Percentiles rank a stretch among this genome's conserved stretches.
Evolutionary conservation across 1,140 invertebrate species (phyloP).

Genomic region (Ruditapes philippinarum): DNA sequence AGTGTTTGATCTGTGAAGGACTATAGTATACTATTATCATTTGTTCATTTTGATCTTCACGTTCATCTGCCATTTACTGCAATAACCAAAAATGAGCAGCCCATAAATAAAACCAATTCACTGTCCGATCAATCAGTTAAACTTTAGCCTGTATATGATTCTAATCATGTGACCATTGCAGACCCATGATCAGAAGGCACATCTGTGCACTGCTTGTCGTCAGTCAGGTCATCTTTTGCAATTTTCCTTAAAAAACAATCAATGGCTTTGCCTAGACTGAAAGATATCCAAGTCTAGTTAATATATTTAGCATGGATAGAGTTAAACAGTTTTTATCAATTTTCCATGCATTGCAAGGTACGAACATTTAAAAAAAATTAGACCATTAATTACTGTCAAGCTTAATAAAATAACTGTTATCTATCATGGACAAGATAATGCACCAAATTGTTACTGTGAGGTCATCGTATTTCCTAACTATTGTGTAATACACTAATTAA

Average conservation of each 20-base stretch:
- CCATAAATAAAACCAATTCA: background rate
- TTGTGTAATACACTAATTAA: slow-evolving; percentile 25
- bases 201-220: too few relatives aligned
- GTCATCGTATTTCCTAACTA: background rate
- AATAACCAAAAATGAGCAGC: slow-evolving; percentile 5
- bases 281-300: too few relatives aligned
- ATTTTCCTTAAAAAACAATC: too few relatives aligned
- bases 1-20: background rate
- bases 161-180: too few relatives aligned
- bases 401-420: background rate
- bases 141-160: too few relatives aligned
- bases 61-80: background rate
- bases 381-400: slow-evolving; percentile 17
- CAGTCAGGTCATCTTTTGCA: too few relatives aligned
- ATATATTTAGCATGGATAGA: too few relatives aligned
- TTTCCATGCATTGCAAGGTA: slow-evolving; percentile 3
- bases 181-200: too few relatives aligned
- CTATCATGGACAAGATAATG: slow-evolving; percentile 9
- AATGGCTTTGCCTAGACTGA: too few relatives aligned
- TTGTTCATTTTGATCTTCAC: slow-evolving; percentile 28
- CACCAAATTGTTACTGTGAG: background rate
- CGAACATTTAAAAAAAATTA: background rate
- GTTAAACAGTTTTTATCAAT: background rate
- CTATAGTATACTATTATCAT: slow-evolving; percentile 1
- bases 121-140: background rate